Evolutionary conservation across 1,140 invertebrate species (phyloP), one percentile per base, ranked within the genome.

Genomic region (Gonatopus flavifemur): DNA sequence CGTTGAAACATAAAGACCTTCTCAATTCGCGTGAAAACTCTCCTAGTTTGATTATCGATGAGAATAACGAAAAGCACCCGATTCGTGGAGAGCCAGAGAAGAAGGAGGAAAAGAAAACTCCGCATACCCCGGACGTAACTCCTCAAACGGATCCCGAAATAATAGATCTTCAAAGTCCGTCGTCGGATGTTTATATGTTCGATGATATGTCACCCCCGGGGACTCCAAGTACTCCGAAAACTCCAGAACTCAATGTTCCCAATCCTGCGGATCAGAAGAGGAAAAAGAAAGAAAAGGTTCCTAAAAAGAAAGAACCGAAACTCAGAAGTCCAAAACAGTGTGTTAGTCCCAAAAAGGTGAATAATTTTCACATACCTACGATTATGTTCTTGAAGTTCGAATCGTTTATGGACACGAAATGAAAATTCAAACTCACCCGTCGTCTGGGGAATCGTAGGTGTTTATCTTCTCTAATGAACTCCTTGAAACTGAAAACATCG

Each of bases 231-330:
- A 81, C 79, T 16, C 82, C 83, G 3, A 81, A 80, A 64, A 83
- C 83, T 4, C 83, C 83, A 0, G 83, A 84, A 61, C 61, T 83
- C 2, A 75, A 59, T 41, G 69, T 80, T 30, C 64, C 50, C 40
- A 65, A 46, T 56, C 36, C 55, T 28, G 21, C 59, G 2, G 50
- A 78, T 8, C 74, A 77, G 18, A 75, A 78, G 31, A 75, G 74
- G 21, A 74, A 83, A 62, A 80, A 81, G 42, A 87, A 86, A 64
- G 84, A 86, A 54, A 84, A 83, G 68, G 80, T 82, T 57, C 81
- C 81, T 59, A 82, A 84, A 65, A 86, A 86, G 62, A 84, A 84
- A 59, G 84, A 84, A 64, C 72, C 81, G 37, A 85, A 86, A 54
- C 47, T 64, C 1, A 80, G 80, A 48, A 69, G 48, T 39, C 58